A percentile compares a stretch with the other conserved stretches of the same genome.
phyloP scores from a whole-genome alignment of 2,888 invertebrate species.

The Acrocyrtus sp. region DNA sequence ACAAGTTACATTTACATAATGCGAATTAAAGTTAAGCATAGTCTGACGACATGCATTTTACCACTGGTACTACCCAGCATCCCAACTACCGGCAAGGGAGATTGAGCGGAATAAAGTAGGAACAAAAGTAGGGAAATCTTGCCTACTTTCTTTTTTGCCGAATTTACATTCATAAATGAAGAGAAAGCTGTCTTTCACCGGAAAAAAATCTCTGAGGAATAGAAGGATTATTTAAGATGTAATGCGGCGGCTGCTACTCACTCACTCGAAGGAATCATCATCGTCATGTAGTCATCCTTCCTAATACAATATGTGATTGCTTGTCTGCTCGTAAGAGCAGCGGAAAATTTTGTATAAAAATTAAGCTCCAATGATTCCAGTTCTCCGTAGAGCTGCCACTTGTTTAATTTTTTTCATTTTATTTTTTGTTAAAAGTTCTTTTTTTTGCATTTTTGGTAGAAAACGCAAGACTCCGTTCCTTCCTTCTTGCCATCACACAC shows the following conservation, averaged over 20 bases:
- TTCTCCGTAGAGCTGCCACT: neutral
- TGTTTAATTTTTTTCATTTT: neutral
- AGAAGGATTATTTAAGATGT: slow-evolving; percentile 54
- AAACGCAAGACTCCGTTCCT: neutral
- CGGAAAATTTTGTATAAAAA: neutral
- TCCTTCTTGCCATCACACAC: no score
- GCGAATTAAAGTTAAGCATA: slow-evolving; percentile 24
- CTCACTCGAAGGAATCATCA: slow-evolving; percentile 25
- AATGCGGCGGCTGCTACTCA: slow-evolving; percentile 28
- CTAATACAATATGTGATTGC: slow-evolving; percentile 39
- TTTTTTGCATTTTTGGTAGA: neutral
- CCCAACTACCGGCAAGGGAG: no score
- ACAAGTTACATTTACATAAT: slow-evolving; percentile 44
- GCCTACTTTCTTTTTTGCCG: neutral
- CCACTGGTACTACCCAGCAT: neutral
- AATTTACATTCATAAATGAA: slow-evolving; percentile 44
- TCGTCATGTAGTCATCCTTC: slow-evolving; percentile 9
- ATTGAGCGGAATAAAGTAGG: no score
- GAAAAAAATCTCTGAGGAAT: slow-evolving; percentile 49
- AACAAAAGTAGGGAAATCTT: slow-evolving; percentile 1
- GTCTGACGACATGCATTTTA: slow-evolving; percentile 15
- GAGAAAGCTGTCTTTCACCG: slow-evolving; percentile 50
- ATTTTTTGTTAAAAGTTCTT: neutral
- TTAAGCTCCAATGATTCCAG: neutral
- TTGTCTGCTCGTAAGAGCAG: slow-evolving; percentile 9